These are phyloP conservation scores for Paelopatides confundens DNA, from an alignment of 53 echinoderm and acorn worm species.

Conservation along the genomic window DNA sequence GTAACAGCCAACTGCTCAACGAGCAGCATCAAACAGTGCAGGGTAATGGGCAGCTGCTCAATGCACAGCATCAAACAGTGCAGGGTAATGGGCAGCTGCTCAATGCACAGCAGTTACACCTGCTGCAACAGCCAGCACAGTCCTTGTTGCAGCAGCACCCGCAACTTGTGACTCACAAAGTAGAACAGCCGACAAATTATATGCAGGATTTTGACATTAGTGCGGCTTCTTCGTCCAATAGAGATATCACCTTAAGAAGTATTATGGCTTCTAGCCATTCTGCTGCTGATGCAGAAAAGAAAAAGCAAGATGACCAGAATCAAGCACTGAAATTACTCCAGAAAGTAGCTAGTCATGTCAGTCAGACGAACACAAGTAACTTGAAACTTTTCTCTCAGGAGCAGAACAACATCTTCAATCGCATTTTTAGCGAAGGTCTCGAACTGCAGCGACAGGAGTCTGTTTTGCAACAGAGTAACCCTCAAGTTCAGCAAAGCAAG, in stretches of 20 bases:
- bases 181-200: not conserved
- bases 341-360: slow-evolving; percentile 82
- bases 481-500: not conserved
- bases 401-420: slow-evolving; percentile 19
- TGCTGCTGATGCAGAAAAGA: not conserved
- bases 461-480: not conserved
- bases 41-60: too few relatives aligned
- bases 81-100: not conserved
- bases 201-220: slow-evolving; percentile 30
- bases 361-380: not conserved
- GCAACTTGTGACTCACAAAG: slow-evolving; percentile 17
- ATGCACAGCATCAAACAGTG: not conserved
- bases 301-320: slow-evolving; percentile 45
- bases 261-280: not conserved
- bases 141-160: slow-evolving; percentile 21
- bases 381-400: slow-evolving; percentile 15
- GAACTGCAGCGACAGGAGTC: not conserved
- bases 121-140: slow-evolving; percentile 51
- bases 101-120: slow-evolving; percentile 22
- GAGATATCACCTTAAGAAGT: slow-evolving; percentile 35
- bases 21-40: not conserved
- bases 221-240: slow-evolving; percentile 14
- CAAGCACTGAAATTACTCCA: slow-evolving; percentile 84
- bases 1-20: too few relatives aligned
- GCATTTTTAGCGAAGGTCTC: slow-evolving; percentile 4